Evolutionary conservation across 1,140 invertebrate species (phyloP).

Genomic region (Thaumetopoea pityocampa): DNA sequence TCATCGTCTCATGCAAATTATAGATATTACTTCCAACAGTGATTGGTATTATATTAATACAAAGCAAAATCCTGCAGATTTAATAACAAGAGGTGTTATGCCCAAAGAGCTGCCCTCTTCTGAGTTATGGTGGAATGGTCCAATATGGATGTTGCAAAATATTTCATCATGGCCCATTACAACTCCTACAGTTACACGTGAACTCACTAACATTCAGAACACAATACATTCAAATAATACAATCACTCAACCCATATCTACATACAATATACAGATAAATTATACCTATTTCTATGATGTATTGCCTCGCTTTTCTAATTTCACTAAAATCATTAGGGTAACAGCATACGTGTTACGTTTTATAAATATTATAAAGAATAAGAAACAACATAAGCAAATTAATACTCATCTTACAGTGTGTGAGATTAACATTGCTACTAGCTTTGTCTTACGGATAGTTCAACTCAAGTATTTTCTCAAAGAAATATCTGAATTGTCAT

Average conservation of each 20-base stretch:
- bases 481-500: no score
- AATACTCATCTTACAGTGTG: no score
- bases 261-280: neutral
- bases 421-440: no score
- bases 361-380: neutral
- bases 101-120: neutral
- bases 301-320: neutral
- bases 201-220: neutral
- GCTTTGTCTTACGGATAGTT: no score
- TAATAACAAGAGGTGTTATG: constrained; percentile 7
- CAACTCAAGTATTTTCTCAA: no score
- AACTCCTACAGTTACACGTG: neutral
- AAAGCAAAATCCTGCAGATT: constrained; percentile 11
- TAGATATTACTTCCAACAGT: neutral
- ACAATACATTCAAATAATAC: neutral
- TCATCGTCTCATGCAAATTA: constrained; percentile 10
- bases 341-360: constrained; percentile 1
- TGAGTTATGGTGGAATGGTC: constrained; percentile 5
- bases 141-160: no score
- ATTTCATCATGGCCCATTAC: neutral
- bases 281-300: no score
- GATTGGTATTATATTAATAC: constrained; percentile 14
- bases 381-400: no score
- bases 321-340: neutral
- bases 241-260: neutral